Evolutionary conservation across 2,797 vertebrate species (phyloP).

Genomic region (Phrynocephalus forsythii): DNA sequence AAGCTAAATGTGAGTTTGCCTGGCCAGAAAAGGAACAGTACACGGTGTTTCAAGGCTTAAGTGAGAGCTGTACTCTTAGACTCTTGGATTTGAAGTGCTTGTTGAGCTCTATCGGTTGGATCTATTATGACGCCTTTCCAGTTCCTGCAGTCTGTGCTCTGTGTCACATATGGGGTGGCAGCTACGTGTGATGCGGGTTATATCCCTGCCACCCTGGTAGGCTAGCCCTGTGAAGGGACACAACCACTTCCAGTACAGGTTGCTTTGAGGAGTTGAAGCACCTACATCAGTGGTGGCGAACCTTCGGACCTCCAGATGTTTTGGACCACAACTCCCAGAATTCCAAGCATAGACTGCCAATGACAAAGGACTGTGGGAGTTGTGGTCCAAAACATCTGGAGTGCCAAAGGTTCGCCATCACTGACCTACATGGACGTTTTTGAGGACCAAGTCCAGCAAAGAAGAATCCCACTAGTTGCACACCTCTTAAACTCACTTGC

Average conservation of each 20-base stretch:
- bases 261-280: not conserved
- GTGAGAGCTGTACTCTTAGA: constrained; percentile 2
- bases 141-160: not conserved
- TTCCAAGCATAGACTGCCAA: no score
- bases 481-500: not conserved
- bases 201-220: not conserved
- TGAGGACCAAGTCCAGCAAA: not conserved
- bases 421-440: no score
- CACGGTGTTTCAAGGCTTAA: not conserved
- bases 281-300: no score
- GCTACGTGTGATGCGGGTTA: not conserved
- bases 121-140: not conserved
- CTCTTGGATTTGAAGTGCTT: not conserved
- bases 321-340: no score
- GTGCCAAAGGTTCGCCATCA: no score
- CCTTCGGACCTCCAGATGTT: no score
- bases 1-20: not conserved
- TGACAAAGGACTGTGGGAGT: no score
- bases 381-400: no score
- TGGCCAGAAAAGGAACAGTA: constrained; percentile 1
- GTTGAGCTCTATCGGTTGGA: not conserved
- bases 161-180: not conserved
- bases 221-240: not conserved
- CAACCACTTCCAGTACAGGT: not conserved
- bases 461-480: not conserved